Percentiles rank a stretch among this genome's conserved stretches.
These are phyloP conservation scores for Hyposoter didymator DNA, from an alignment of 2,888 invertebrate genomes.

Conservation along the genomic window DNA sequence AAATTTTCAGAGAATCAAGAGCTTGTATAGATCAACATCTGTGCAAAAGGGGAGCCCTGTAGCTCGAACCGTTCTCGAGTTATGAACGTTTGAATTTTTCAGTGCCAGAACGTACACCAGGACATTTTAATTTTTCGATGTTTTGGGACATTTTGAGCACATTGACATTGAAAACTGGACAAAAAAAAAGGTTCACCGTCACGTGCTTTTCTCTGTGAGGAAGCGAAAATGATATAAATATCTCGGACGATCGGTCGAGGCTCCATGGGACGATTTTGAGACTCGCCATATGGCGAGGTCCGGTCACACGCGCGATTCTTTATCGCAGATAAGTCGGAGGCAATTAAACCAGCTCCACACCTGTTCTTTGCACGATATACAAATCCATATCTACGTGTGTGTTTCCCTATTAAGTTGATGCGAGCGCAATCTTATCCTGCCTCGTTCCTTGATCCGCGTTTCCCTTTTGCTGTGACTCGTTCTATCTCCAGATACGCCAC, in stretches of 20 bases:
- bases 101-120: too few relatives aligned
- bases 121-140: too few relatives aligned
- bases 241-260: not conserved
- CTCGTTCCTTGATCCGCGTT: conserved; percentile 7
- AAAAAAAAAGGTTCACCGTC: too few relatives aligned
- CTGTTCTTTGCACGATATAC: conserved; percentile 68
- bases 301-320: conserved; percentile 67
- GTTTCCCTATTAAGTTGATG: not conserved
- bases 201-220: too few relatives aligned
- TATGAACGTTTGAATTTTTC: too few relatives aligned
- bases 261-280: conserved; percentile 66
- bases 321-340: conserved; percentile 77
- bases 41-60: too few relatives aligned
- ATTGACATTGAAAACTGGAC: too few relatives aligned
- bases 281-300: conserved; percentile 74
- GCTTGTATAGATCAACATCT: too few relatives aligned
- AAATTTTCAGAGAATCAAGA: too few relatives aligned
- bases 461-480: conserved; percentile 18
- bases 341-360: conserved; percentile 73
- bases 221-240: conserved; percentile 2
- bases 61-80: too few relatives aligned
- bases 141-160: too few relatives aligned
- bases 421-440: conserved; percentile 10
- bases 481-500: not conserved
- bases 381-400: conserved; percentile 7